Percentiles rank a stretch among this genome's conserved stretches.
Conservation (phyloP, 2,797 vertebrate genomes). For the Ispidina picta region DNA sequence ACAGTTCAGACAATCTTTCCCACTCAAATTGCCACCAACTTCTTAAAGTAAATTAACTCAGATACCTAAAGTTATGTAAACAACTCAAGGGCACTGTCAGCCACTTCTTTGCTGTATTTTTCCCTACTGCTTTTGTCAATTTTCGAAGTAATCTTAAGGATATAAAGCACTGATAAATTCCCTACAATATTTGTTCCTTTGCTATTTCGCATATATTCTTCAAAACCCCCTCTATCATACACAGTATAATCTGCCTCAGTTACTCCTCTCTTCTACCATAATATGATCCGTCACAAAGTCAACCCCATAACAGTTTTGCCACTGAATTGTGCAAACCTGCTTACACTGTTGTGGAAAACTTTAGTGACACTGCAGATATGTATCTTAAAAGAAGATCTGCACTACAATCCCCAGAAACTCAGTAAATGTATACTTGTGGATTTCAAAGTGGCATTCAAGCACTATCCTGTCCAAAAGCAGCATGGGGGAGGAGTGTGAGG, state of each 20-base stretch:
- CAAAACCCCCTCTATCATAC: not conserved
- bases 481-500: fast-evolving
- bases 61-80: not conserved
- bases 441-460: not conserved
- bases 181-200: not conserved
- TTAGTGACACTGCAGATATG: not conserved
- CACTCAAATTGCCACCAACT: not conserved
- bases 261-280: not conserved
- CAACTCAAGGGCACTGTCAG: not conserved
- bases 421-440: not conserved
- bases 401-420: not conserved
- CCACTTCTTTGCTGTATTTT: not conserved
- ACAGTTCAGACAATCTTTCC: not conserved
- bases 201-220: not conserved
- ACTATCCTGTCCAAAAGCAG: not conserved
- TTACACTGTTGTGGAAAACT: not conserved
- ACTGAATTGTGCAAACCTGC: not conserved
- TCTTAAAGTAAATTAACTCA: not conserved
- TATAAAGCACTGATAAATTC: not conserved
- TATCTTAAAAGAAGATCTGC: not conserved
- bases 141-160: not conserved
- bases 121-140: not conserved
- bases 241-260: not conserved
- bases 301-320: not conserved
- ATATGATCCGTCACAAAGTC: not conserved